These are phyloP conservation scores for Syrrhaptes paradoxus DNA, from an alignment of 2,113 vertebrate genomes.

Conservation along the genomic window DNA sequence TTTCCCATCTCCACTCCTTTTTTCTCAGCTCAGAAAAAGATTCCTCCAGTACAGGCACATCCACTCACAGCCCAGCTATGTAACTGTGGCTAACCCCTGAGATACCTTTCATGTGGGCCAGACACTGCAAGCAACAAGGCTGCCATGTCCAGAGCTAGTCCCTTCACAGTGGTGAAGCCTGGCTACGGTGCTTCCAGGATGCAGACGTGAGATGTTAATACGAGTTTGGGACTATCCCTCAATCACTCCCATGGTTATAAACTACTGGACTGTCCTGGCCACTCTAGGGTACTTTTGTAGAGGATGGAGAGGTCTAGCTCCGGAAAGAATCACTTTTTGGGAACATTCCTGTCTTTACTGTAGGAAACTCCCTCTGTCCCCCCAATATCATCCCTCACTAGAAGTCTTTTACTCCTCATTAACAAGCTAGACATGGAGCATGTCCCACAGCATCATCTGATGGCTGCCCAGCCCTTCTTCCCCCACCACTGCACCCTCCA, in stretches of 20 bases:
- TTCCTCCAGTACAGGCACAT: neutral
- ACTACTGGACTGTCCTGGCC: neutral
- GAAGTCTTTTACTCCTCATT: neutral
- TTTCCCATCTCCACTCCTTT: neutral
- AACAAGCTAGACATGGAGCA: neutral
- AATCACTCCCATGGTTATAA: neutral
- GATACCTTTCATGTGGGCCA: neutral
- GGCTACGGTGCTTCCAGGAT: neutral
- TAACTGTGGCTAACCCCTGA: neutral
- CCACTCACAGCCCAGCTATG: neutral
- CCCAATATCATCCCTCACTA: neutral
- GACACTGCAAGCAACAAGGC: neutral
- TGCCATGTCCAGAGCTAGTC: neutral
- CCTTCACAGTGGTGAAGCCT: neutral
- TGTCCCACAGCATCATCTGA: neutral
- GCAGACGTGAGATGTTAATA: neutral
- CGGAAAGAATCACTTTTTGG: neutral
- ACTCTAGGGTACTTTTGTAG: neutral
- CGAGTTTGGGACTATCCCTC: neutral
- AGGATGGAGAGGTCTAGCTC: neutral
- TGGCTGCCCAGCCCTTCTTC: neutral
- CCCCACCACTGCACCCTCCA: neutral
- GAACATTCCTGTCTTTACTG: neutral
- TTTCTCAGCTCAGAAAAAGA: neutral
- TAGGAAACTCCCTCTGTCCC: neutral